Conservation (phyloP, 2,797 vertebrate species). For the Liparis tanakae region DNA sequence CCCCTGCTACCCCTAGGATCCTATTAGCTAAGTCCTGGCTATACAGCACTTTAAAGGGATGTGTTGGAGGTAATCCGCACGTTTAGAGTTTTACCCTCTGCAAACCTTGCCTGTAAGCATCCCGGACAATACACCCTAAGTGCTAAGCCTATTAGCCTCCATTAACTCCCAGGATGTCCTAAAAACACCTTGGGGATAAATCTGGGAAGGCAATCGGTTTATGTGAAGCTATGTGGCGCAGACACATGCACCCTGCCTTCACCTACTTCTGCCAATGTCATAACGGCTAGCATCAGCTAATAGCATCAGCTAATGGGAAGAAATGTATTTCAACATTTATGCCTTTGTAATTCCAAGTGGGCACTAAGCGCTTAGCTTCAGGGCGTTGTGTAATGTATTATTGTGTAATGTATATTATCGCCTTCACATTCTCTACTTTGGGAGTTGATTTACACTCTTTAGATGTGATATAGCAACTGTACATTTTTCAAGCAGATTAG, state of each 20-base stretch:
- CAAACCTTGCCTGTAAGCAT: conserved; percentile 97
- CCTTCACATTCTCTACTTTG: conserved; percentile 18
- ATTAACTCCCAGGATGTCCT: conserved; percentile 88
- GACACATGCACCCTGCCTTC: conserved; percentile 54
- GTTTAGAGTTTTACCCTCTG: conserved; percentile 98
- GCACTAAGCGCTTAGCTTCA: conserved; percentile 29
- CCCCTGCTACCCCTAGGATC: conserved; percentile 86
- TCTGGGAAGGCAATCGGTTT: conserved; percentile 82
- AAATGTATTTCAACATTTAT: conserved; percentile 40
- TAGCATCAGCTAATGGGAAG: conserved; percentile 57
- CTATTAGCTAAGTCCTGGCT: conserved; percentile 94
- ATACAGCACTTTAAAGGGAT: conserved; percentile 97
- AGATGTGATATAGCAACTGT: conserved; percentile 6
- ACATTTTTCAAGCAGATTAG: not conserved
- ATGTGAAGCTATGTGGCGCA: conserved; percentile 72
- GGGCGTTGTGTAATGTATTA: conserved; percentile 26
- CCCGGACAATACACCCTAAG: conserved; percentile 88
- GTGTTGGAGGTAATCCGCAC: conserved; percentile 93
- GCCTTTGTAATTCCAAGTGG: conserved; percentile 44
- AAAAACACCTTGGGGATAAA: conserved; percentile 86
- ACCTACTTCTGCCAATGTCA: conserved; percentile 45
- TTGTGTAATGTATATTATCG: conserved; percentile 22
- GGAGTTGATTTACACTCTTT: conserved; percentile 30
- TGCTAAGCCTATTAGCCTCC: conserved; percentile 94
- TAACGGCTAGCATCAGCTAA: conserved; percentile 61